Conservation (phyloP, 2,797 vertebrate genomes). For the Lemur catta region DNA sequence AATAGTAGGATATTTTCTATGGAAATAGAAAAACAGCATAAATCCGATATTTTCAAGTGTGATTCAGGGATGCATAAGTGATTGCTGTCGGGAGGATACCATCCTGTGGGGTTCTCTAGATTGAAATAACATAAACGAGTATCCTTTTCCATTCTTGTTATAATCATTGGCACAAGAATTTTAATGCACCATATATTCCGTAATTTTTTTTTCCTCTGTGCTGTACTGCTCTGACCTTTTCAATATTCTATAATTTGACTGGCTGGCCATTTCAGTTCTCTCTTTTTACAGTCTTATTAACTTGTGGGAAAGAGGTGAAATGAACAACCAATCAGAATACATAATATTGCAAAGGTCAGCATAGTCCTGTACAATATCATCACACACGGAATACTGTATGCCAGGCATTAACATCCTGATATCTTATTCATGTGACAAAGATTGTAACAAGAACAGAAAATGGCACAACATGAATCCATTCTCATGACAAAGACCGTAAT, state of each 20-base stretch:
- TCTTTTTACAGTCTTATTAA: conserved; percentile 89
- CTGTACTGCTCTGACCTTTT: conserved; percentile 87
- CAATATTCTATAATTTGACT: conserved; percentile 90
- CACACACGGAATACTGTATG: conserved; percentile 76
- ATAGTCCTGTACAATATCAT: conserved; percentile 73
- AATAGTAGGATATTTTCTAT: background rate
- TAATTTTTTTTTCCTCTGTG: conserved; percentile 85
- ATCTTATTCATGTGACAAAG: conserved; percentile 89
- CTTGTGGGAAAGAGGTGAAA: conserved; percentile 84
- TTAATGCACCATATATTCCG: conserved; percentile 88
- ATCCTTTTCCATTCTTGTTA: conserved; percentile 84
- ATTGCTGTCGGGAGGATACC: conserved; percentile 66
- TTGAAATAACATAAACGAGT: conserved; percentile 82
- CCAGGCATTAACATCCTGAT: conserved; percentile 84
- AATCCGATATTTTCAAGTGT: conserved; percentile 60
- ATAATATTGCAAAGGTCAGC: conserved; percentile 86
- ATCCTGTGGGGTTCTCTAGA: conserved; percentile 79
- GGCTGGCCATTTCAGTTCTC: conserved; percentile 84
- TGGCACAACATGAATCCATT: conserved; percentile 82
- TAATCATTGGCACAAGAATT: conserved; percentile 89
- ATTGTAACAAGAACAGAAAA: conserved; percentile 84
- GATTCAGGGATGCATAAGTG: conserved; percentile 64
- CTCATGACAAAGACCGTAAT: conserved; percentile 79
- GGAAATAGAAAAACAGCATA: conserved; percentile 28
- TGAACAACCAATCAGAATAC: conserved; percentile 85